These are phyloP conservation scores for Popillia japonica DNA, from an alignment of 1,140 invertebrate genomes.

Conservation along the genomic window DNA sequence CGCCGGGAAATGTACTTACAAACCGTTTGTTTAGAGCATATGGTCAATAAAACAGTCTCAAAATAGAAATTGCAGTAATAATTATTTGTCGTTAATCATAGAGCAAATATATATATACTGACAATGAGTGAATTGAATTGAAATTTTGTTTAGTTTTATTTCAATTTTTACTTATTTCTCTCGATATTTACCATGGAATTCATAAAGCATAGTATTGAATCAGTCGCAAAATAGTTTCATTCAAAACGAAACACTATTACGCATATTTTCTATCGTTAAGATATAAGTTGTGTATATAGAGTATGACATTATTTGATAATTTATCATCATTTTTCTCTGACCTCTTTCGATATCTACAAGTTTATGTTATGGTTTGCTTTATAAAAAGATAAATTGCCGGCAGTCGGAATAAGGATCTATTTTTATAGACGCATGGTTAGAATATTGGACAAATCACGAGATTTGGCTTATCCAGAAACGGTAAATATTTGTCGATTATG, in stretches of 20 bases:
- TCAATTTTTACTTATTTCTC: too few relatives aligned
- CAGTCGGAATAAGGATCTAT: neutral
- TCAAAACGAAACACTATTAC: too few relatives aligned
- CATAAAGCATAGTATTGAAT: too few relatives aligned
- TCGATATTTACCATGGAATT: too few relatives aligned
- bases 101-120: neutral
- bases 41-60: conserved; percentile 3
- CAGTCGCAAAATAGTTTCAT: too few relatives aligned
- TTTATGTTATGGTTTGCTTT: neutral
- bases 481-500: too few relatives aligned
- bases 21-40: conserved; percentile 36
- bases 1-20: neutral
- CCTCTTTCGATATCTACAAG: conserved; percentile 11
- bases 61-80: conserved; percentile 32
- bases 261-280: too few relatives aligned
- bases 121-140: too few relatives aligned
- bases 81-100: conserved; percentile 15
- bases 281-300: neutral
- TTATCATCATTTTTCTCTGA: conserved; percentile 18
- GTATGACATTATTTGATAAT: neutral
- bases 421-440: neutral
- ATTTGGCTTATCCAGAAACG: neutral
- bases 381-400: neutral
- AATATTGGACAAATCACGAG: neutral
- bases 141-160: too few relatives aligned